Conservation (phyloP, 1,140 invertebrate species). For the Diorhabda sublineata region DNA sequence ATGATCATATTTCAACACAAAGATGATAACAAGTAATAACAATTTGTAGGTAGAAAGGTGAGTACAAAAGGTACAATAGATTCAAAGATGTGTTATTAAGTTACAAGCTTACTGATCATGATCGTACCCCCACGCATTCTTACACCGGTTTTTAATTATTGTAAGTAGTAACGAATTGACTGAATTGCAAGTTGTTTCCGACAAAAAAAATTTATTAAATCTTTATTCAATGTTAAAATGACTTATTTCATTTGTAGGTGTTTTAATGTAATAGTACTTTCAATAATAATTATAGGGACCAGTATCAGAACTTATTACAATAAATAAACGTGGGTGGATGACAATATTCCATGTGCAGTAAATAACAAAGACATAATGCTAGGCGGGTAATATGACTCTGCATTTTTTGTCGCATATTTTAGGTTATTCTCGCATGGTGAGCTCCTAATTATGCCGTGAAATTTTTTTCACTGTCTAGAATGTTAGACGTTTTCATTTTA, state of each 20-base stretch:
- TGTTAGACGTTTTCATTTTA: too few species aligned
- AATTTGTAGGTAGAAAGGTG: too few species aligned
- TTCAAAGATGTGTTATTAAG: background rate
- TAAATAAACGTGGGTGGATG: constrained; percentile 3
- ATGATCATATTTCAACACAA: too few species aligned
- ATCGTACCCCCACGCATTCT: background rate
- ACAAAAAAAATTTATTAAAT: background rate
- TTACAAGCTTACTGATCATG: background rate
- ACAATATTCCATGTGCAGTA: constrained; percentile 8
- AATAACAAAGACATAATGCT: constrained; percentile 10
- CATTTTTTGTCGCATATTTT: too few species aligned
- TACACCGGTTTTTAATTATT: background rate
- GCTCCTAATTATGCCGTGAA: too few species aligned
- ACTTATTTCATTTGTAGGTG: constrained; percentile 17
- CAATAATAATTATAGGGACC: constrained; percentile 13
- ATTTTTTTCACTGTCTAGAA: too few species aligned
- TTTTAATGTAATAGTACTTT: constrained; percentile 12
- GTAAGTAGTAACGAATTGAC: background rate
- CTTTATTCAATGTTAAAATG: constrained; percentile 10
- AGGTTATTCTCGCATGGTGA: too few species aligned
- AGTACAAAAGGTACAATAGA: too few species aligned
- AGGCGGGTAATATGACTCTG: background rate
- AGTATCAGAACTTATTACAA: constrained; percentile 7
- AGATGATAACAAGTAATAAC: too few species aligned
- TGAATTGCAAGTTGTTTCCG: background rate